These are phyloP conservation scores for Chymomyza caudatula DNA, from an alignment of 2,888 invertebrate genomes.

Conservation along the genomic window DNA sequence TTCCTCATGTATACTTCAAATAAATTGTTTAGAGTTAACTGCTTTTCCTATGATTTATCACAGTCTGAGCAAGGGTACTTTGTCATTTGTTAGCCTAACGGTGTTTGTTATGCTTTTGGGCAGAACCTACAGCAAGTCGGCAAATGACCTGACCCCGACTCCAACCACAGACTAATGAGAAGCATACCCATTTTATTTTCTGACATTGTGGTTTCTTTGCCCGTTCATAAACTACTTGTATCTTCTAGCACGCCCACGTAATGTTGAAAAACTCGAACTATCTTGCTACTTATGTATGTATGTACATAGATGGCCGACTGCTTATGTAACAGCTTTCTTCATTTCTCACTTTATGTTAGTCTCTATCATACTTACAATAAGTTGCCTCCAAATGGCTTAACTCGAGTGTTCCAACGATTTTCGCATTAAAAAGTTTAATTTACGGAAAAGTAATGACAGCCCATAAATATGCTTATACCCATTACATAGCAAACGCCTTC, in stretches of 20 bases:
- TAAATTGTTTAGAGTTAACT: conserved; percentile 62
- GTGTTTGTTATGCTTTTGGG: conserved; percentile 43
- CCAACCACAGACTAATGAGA: conserved; percentile 19
- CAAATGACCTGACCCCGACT: conserved; percentile 17
- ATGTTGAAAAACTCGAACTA: conserved; percentile 50
- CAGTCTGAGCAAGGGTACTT: conserved; percentile 16
- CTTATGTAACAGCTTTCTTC: conserved; percentile 68
- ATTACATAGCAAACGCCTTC: conserved; percentile 33
- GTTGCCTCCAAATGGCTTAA: conserved; percentile 2
- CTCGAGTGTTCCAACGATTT: conserved; percentile 50
- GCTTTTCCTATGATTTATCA: conserved; percentile 66
- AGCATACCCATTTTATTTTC: conserved; percentile 41
- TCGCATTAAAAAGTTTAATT: conserved; percentile 72
- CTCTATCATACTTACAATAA: neutral
- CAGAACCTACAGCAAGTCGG: conserved; percentile 16
- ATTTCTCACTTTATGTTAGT: too few relatives aligned
- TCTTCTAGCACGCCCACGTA: conserved; percentile 67
- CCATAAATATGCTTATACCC: conserved; percentile 66
- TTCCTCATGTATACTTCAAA: conserved; percentile 64
- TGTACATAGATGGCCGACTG: conserved; percentile 16
- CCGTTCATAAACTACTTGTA: too few relatives aligned
- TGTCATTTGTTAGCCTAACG: conserved; percentile 47
- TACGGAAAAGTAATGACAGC: conserved; percentile 69
- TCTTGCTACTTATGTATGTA: too few relatives aligned
- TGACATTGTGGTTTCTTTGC: neutral